phyloP scores from a whole-genome alignment of 2,888 invertebrate genomes.

The Eupithecia insigniata region DNA sequence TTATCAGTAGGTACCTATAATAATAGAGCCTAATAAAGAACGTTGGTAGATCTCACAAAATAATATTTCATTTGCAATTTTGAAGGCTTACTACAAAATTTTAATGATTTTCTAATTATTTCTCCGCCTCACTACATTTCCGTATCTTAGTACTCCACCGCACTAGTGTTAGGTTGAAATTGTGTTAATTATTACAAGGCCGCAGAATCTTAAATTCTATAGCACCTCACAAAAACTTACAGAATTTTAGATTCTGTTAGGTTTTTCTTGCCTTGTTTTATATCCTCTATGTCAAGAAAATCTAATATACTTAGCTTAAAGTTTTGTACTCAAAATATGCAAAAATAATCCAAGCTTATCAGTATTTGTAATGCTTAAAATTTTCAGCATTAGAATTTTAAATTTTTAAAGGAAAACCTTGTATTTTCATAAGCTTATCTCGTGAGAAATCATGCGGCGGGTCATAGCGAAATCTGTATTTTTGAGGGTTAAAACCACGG shows the following conservation, averaged over 20 bases:
- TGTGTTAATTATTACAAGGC: background rate
- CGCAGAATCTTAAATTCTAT: background rate
- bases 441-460: conserved; percentile 47
- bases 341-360: conserved; percentile 33
- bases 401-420: conserved; percentile 37
- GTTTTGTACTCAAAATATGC: conserved; percentile 15
- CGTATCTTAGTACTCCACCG: no score
- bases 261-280: conserved; percentile 18
- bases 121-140: background rate
- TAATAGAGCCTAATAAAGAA: background rate
- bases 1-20: background rate
- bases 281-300: conserved; percentile 15
- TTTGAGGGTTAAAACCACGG: conserved; percentile 20
- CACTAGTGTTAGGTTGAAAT: no score
- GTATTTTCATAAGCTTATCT: conserved; percentile 48
- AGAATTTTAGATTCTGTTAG: background rate
- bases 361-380: conserved; percentile 32
- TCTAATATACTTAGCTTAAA: conserved; percentile 9
- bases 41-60: no score
- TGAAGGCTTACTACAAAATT: background rate
- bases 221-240: background rate
- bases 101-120: background rate
- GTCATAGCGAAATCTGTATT: conserved; percentile 19
- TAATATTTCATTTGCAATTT: background rate
- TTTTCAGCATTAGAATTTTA: conserved; percentile 32